Evolutionary conservation across 1,140 invertebrate genomes (phyloP), one percentile per base, ranked within the genome.

Genomic region (Cotesia typhae): DNA sequence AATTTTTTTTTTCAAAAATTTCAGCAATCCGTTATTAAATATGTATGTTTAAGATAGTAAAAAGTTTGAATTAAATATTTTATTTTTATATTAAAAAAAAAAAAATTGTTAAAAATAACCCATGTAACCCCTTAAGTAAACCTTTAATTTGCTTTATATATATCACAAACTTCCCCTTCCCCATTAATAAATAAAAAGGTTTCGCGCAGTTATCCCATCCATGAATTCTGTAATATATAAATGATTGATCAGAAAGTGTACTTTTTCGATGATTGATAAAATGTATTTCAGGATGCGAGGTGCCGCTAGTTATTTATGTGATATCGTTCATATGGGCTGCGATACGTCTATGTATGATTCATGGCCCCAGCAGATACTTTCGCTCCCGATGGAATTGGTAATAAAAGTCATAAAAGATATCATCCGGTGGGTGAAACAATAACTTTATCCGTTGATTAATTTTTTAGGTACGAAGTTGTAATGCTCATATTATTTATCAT

Each of bases 361-460:
- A 88, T 75, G 89, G 89, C 1, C 84, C 88, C 7, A 77, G 67
- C 14, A 80, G 86, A 53, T 89, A 87, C 77, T 89, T 90, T 75
- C 78, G 77, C 12, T 79, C 83, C 12, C 77, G 87, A 55, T 89
- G 88, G 88, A 90, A 89, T 73, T 88, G 88, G 87, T 85, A 80
- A 78, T 67, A 2, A 76, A 65, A 70, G n/a, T 7, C 12, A 55
- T 66, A 10, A 6, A 47, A 5, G 17, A 12, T 51, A 66, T 66
- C 12, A 47, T 47, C 10, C 41, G 41, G 6, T 10, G 10, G 10
- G 10, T 9, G 41, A 47, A 47, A 47, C 12, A 10, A 60, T 36
- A 38, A 63, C 7, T 38, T 4, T 12, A 63, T 14, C n/a, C 36
- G 20, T 17, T 4, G 17, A 52, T 71, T 10, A 70, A 38, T 57